Evolutionary conservation across 2,797 vertebrate genomes (phyloP).

Genomic region (Heliangelus exortis): DNA sequence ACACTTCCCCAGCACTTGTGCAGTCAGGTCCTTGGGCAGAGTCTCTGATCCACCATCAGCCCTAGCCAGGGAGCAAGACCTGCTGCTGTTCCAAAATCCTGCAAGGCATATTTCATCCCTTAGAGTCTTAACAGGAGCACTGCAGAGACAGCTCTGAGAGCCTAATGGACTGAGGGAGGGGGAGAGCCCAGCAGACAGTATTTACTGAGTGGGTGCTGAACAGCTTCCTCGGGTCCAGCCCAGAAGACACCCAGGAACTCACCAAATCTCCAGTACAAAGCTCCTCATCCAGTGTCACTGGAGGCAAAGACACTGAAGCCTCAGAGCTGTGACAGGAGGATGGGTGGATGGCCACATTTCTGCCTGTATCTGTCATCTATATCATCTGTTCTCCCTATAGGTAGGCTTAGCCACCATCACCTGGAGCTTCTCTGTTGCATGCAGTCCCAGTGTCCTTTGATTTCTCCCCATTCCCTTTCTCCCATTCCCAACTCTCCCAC

Average conservation of each 20-base stretch:
- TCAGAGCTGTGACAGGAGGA: background rate
- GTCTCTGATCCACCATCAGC: background rate
- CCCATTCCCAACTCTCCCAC: background rate
- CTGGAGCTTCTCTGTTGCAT: background rate
- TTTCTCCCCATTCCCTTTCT: background rate
- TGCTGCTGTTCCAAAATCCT: background rate
- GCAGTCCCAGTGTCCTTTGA: background rate
- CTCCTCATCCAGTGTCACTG: accelerated
- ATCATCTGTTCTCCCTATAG: background rate
- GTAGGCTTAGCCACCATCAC: background rate
- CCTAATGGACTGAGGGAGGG: background rate
- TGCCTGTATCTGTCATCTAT: background rate
- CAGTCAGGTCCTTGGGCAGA: background rate
- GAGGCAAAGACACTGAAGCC: background rate
- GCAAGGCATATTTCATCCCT: background rate
- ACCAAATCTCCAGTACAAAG: background rate
- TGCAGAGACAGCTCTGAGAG: accelerated
- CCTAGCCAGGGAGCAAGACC: background rate
- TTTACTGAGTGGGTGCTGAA: background rate
- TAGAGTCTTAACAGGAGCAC: background rate
- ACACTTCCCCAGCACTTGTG: background rate
- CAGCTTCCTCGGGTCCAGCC: background rate
- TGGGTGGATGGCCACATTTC: background rate
- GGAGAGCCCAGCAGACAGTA: background rate
- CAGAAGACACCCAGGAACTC: background rate